Base-by-base conservation (phyloP, 30 jellyfish, hydroid and myxozoan genomes). In the Aurelia sp. region DNA sequence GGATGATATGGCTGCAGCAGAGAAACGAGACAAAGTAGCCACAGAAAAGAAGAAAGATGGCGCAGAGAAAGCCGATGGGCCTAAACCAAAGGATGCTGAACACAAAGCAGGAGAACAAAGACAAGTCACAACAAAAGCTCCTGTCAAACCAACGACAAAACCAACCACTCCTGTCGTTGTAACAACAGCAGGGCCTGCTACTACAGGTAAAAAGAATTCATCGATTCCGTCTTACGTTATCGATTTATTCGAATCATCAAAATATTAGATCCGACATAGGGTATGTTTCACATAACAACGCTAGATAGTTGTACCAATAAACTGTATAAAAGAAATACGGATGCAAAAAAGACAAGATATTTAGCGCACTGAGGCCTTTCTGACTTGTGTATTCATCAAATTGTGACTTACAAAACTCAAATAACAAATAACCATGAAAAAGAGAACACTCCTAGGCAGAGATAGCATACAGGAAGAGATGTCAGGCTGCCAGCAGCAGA, bases 1-100 rank as follows among this genome's bases (percentile, higher is more conserved):
- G 7, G 97, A 90, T 71, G 97, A 90, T 52, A 52, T 62, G 21
- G 92, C 92, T 2, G 52, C 57, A 31, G 72, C 86, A 0, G 92
- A 70, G 18, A 81, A 90, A 50, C 74, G 94, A 65, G 94, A 82
- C 38, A 90, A 76, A 57, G 81, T 81, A 3, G 88, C 72, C 17
- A 77, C n/a, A 55, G 76, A 67, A 20, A 71, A 85, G 71, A 72
- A 86, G 66, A 70, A 80, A 44, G 87, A 64, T 52, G 76, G 35
- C 19, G 85, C 82, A 4, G 55, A 44, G 41, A 64, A 52, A 4
- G 33, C 74, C 16, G 92, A 41, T 33, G 75, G 19, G 38, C 67
- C 93, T 17, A 84, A 63, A 20, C 76, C 75, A 24, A 78, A 78
- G 66, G 61, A 78, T 19, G 74, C 41, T 70, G 48, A 38, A 35